Percentiles rank a stretch among this genome's conserved stretches.
These are phyloP conservation scores for Napeogenes inachia DNA, from an alignment of 2,888 invertebrate genomes.

Conservation along the genomic window DNA sequence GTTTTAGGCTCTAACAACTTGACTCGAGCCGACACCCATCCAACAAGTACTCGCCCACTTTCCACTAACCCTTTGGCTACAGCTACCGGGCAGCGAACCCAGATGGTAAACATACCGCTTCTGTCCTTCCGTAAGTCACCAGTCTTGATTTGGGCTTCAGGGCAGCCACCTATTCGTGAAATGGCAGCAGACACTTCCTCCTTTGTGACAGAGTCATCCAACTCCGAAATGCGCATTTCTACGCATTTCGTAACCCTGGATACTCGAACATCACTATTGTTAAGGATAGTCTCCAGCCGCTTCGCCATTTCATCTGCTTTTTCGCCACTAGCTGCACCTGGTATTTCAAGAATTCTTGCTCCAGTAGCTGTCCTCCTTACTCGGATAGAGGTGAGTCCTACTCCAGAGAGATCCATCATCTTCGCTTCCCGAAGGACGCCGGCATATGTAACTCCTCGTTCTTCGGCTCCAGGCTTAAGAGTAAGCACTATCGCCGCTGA, in stretches of 20 bases:
- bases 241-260: neutral
- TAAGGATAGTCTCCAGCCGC: neutral
- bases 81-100: too few relatives aligned
- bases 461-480: neutral
- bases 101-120: neutral
- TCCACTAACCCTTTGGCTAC: too few relatives aligned
- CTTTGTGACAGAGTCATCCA: slow-evolving; percentile 26
- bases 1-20: too few relatives aligned
- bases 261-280: neutral
- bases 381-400: neutral
- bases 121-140: slow-evolving; percentile 8
- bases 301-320: neutral
- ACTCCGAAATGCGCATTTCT: slow-evolving; percentile 23
- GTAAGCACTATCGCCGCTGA: neutral
- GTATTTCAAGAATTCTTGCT: neutral
- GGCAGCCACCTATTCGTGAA: slow-evolving; percentile 14
- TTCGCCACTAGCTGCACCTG: neutral
- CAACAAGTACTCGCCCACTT: too few relatives aligned
- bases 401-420: neutral
- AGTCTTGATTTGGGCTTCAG: neutral
- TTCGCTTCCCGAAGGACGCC: neutral
- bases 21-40: too few relatives aligned
- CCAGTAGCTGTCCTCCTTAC: neutral
- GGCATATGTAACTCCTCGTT: neutral
- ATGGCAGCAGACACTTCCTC: slow-evolving; percentile 21